These are phyloP conservation scores for Lepidochitona cinerea DNA, from an alignment of 2,888 invertebrate species.

Conservation along the genomic window DNA sequence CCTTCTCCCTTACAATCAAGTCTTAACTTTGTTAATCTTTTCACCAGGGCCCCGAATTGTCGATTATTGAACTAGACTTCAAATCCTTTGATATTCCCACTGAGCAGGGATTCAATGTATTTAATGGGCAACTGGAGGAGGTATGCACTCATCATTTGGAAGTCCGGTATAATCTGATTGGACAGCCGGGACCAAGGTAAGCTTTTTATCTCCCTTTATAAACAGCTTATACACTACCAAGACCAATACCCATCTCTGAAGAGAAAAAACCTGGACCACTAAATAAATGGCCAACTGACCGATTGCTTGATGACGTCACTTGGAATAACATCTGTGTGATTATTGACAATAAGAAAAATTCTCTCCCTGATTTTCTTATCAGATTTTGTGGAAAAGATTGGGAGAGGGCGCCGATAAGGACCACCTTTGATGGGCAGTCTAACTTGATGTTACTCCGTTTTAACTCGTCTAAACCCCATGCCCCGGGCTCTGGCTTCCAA, in stretches of 20 bases:
- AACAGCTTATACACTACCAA: too few species aligned
- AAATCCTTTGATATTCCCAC: not conserved
- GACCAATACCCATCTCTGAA: not conserved
- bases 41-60: not conserved
- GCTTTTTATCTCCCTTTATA: too few species aligned
- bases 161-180: constrained; percentile 6
- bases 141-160: not conserved
- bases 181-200: constrained; percentile 3
- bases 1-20: too few species aligned
- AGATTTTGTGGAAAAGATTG: not conserved
- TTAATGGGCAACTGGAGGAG: not conserved
- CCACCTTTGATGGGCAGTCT: not conserved
- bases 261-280: not conserved
- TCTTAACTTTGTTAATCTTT: not conserved
- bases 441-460: not conserved
- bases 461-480: not conserved
- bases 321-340: too few species aligned
- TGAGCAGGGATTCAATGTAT: not conserved
- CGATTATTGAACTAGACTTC: not conserved
- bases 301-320: not conserved
- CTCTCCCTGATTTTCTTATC: too few species aligned
- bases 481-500: not conserved
- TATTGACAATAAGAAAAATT: too few species aligned
- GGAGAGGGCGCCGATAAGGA: not conserved
- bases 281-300: too few species aligned